Conservation (phyloP, 2,113 vertebrate genomes). For the Megatriorchis doriae region DNA sequence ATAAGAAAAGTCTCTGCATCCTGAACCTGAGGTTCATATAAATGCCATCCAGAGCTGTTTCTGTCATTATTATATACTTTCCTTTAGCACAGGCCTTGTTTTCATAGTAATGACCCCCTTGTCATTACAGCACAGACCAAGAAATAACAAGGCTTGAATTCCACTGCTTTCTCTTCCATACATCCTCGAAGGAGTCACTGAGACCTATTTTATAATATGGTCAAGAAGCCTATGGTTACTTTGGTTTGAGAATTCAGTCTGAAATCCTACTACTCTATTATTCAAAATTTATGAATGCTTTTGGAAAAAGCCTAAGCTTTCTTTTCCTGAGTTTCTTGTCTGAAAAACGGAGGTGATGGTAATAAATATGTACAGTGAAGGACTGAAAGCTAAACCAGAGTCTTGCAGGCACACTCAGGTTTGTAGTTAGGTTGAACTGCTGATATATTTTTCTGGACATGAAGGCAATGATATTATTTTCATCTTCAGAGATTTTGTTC, state of each 20-base stretch:
- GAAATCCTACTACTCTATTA: not conserved
- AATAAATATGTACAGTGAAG: not conserved
- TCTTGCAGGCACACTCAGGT: not conserved
- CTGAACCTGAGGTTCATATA: not conserved
- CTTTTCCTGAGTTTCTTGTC: not conserved
- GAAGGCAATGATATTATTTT: not conserved
- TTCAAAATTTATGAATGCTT: not conserved
- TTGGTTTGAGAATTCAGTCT: not conserved
- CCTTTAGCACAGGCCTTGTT: not conserved
- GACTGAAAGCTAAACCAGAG: not conserved
- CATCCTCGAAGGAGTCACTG: not conserved
- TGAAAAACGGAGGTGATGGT: not conserved
- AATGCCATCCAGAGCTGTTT: not conserved
- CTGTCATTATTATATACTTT: not conserved
- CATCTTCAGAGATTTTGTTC: not conserved
- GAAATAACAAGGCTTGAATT: not conserved
- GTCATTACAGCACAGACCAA: not conserved
- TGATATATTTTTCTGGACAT: not conserved
- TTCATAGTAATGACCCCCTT: not conserved
- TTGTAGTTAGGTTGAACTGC: not conserved
- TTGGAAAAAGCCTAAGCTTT: not conserved
- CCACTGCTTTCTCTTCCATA: not conserved
- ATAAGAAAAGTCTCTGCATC: not conserved
- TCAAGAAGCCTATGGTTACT: not conserved
- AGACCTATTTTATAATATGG: not conserved